These are phyloP conservation scores for Forbesichthys agassizii DNA, from an alignment of 2,113 vertebrate genomes.

Conservation along the genomic window DNA sequence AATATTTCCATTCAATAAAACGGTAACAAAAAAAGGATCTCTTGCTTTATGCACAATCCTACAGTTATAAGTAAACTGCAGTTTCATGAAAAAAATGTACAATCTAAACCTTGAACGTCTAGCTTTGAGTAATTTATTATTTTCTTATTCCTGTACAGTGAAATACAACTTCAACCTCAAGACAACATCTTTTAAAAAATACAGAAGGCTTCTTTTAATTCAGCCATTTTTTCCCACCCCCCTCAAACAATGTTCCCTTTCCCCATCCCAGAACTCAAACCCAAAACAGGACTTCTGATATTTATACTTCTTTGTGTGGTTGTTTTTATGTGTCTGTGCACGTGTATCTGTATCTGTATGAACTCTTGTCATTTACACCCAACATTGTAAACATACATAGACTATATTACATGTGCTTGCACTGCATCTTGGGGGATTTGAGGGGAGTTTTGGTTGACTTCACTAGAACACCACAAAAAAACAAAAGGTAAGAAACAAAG, in stretches of 20 bases:
- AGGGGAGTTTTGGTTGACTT: constrained; percentile 77
- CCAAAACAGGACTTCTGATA: constrained; percentile 82
- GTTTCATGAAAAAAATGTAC: constrained; percentile 90
- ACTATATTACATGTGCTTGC: constrained; percentile 99
- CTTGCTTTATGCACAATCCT: constrained; percentile 45
- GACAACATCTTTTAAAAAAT: constrained; percentile 74
- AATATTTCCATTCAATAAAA: constrained; percentile 34
- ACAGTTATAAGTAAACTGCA: constrained; percentile 80
- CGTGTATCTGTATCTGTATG: constrained; percentile 51
- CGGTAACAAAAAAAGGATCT: constrained; percentile 31
- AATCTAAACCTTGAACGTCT: constrained; percentile 86
- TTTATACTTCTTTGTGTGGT: constrained; percentile 70
- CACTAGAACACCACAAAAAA: constrained; percentile 83
- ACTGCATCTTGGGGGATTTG: constrained; percentile 73
- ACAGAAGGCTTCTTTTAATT: constrained; percentile 71
- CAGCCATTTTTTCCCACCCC: constrained; percentile 61
- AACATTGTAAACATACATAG: constrained; percentile 99
- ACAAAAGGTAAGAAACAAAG: constrained; percentile 30
- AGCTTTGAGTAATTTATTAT: constrained; percentile 72
- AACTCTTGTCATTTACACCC: constrained; percentile 96
- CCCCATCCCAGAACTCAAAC: constrained; percentile 62
- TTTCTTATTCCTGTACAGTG: constrained; percentile 81
- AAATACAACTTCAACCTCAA: constrained; percentile 75
- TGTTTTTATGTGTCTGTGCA: constrained; percentile 28
- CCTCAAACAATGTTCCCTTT: constrained; percentile 52